Evolutionary conservation across 2,113 vertebrate species (phyloP).

Genomic region (Engystomops pustulosus): DNA sequence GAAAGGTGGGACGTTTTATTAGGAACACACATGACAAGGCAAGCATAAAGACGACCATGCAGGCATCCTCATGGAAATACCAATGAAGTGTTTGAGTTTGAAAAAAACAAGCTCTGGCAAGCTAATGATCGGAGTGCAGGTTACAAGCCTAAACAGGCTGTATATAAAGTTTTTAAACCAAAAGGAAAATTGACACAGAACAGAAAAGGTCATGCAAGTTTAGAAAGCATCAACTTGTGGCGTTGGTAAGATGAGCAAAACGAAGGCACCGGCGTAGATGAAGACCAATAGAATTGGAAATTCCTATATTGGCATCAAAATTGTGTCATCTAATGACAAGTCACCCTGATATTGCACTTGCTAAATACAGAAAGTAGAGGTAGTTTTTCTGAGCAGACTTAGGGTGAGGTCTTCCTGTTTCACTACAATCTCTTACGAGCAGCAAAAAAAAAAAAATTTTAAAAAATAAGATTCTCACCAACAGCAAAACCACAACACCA

Average conservation of each 20-base stretch:
- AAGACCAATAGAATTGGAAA: neutral
- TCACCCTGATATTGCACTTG: neutral
- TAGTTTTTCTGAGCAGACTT: conserved; percentile 13
- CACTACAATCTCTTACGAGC: conserved; percentile 24
- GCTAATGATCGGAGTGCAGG: neutral
- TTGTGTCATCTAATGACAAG: neutral
- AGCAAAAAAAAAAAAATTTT: neutral
- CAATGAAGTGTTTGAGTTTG: neutral
- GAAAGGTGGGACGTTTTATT: conserved; percentile 10
- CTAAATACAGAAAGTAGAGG: neutral
- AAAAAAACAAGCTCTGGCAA: neutral
- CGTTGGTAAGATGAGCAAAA: too few relatives aligned
- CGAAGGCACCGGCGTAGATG: too few relatives aligned
- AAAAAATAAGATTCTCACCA: conserved; percentile 41
- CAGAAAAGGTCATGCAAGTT: conserved; percentile 3
- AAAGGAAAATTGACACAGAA: neutral
- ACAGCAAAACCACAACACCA: conserved; percentile 54
- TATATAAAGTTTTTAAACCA: conserved; percentile 8
- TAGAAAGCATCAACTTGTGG: neutral
- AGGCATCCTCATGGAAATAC: neutral
- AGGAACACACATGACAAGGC: neutral
- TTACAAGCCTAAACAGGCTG: conserved; percentile 22
- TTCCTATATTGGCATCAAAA: neutral
- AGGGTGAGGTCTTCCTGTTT: conserved; percentile 59
- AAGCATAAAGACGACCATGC: conserved; percentile 17